These are phyloP conservation scores for Orientallactaga sibirica DNA, from an alignment of 2,797 vertebrate species.

Conservation along the genomic window DNA sequence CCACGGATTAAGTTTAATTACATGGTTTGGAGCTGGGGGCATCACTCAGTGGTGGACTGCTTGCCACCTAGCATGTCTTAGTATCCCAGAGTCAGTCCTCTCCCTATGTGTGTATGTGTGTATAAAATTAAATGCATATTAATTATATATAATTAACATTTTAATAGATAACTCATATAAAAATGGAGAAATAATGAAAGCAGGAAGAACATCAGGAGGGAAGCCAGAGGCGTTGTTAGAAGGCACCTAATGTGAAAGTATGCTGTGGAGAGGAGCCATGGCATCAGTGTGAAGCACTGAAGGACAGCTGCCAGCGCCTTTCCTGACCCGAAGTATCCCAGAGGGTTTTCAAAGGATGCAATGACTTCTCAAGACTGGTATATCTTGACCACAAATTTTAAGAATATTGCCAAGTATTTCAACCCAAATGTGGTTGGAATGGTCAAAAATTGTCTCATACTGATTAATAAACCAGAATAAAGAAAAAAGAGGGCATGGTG, in stretches of 20 bases:
- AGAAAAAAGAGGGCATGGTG: neutral
- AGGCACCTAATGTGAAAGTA: neutral
- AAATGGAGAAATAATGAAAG: neutral
- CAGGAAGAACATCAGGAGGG: neutral
- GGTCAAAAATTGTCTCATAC: neutral
- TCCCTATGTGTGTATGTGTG: too few relatives aligned
- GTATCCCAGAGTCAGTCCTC: neutral
- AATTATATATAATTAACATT: too few relatives aligned
- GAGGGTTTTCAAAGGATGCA: neutral
- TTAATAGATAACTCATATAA: neutral
- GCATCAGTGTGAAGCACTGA: slow-evolving; percentile 15
- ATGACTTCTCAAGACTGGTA: neutral
- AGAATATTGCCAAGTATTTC: slow-evolving; percentile 38
- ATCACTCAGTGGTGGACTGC: neutral
- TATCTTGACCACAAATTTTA: neutral
- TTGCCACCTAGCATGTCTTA: neutral
- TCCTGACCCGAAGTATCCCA: neutral
- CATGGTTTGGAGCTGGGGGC: neutral
- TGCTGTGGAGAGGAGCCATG: neutral
- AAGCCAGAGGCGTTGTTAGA: neutral
- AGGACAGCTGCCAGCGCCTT: neutral
- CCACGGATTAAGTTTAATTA: slow-evolving; percentile 7
- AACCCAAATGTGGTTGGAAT: neutral
- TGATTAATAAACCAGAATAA: neutral
- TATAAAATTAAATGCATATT: too few relatives aligned